phyloP scores from a whole-genome alignment of 1,140 invertebrate species.

The Temnothorax nylanderi region DNA sequence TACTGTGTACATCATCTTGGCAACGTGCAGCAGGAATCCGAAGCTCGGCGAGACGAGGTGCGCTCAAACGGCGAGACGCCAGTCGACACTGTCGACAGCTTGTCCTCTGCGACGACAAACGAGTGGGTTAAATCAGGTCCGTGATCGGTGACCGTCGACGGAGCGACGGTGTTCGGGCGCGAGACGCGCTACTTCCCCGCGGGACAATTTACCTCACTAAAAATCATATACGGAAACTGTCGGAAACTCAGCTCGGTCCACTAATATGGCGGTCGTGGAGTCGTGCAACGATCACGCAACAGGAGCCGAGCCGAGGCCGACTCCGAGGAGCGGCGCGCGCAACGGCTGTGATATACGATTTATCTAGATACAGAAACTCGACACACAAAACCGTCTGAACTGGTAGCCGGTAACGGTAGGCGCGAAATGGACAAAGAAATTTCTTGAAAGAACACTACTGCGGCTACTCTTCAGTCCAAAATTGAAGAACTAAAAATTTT shows the following conservation, averaged over 20 bases:
- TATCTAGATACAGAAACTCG: not conserved
- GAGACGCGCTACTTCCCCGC: not conserved
- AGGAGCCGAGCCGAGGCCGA: not conserved
- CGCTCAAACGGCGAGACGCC: slow-evolving; percentile 20
- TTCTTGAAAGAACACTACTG: too few species aligned
- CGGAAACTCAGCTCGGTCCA: slow-evolving; percentile 64
- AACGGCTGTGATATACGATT: not conserved
- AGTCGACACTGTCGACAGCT: slow-evolving; percentile 6
- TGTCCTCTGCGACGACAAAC: not conserved
- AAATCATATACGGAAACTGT: slow-evolving; percentile 52
- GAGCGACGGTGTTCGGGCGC: not conserved
- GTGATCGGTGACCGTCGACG: not conserved
- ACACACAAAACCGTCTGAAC: too few species aligned
- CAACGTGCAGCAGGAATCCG: slow-evolving; percentile 23
- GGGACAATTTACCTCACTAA: not conserved
- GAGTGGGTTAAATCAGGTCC: not conserved
- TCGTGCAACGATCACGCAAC: slow-evolving; percentile 4
- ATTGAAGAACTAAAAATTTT: not conserved
- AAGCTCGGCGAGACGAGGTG: slow-evolving; percentile 18
- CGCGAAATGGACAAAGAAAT: not conserved
- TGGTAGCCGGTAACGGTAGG: too few species aligned
- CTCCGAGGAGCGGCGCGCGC: not conserved
- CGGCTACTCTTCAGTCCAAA: not conserved
- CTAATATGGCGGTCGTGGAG: slow-evolving; percentile 71
- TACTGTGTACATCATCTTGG: slow-evolving; percentile 87